Conservation (phyloP, 1,140 invertebrate species). For the Drosophila nikananu region DNA sequence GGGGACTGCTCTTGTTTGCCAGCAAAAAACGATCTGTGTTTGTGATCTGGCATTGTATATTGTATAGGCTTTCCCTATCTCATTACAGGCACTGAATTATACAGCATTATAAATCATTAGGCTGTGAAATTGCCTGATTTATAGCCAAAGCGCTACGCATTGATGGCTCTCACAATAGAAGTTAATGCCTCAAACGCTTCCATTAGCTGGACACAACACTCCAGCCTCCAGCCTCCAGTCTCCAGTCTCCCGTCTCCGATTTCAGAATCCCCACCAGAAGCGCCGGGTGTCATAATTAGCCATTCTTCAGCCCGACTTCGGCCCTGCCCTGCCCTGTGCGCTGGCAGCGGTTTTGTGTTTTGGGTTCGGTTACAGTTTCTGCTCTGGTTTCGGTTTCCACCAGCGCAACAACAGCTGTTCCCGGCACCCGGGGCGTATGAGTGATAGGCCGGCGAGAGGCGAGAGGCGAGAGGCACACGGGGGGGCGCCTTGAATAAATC, state of each 20-base stretch:
- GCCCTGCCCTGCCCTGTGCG: not conserved
- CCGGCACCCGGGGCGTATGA: conserved; percentile 48
- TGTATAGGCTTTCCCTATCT: not conserved
- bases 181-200: conserved; percentile 8
- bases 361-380: conserved; percentile 25
- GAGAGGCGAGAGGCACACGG: no score
- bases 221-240: not conserved
- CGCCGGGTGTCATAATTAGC: conserved; percentile 36
- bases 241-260: conserved; percentile 5
- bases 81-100: not conserved
- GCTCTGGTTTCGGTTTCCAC: conserved; percentile 32
- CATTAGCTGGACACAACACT: conserved; percentile 12
- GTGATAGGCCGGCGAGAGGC: conserved; percentile 31
- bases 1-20: no score
- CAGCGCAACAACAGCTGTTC: conserved; percentile 37
- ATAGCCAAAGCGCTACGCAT: not conserved
- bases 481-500: conserved; percentile 27
- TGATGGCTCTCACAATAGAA: conserved; percentile 2
- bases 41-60: not conserved
- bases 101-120: conserved; percentile 12
- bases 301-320: conserved; percentile 28
- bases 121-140: conserved; percentile 14
- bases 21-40: no score
- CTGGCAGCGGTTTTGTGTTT: not conserved
- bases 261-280: not conserved